phyloP scores from a whole-genome alignment of 2,797 vertebrate species.

The Pterois miles region DNA sequence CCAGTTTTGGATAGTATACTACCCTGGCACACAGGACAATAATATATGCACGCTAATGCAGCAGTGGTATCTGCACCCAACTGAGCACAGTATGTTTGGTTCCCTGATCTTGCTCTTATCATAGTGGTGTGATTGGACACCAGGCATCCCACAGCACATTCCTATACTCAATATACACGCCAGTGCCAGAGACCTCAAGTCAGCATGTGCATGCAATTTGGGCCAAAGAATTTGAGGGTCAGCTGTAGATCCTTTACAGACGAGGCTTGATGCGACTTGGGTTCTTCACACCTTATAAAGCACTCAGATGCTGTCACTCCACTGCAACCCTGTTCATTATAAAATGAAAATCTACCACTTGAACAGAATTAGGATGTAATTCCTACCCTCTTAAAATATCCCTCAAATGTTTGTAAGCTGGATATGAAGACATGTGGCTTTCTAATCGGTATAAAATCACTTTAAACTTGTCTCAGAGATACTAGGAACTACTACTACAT shows the following conservation, averaged over 20 bases:
- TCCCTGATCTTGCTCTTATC: constrained; percentile 41
- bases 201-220: constrained; percentile 12
- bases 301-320: constrained; percentile 34
- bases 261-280: constrained; percentile 17
- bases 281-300: constrained; percentile 54
- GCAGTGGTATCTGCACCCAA: constrained; percentile 34
- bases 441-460: neutral
- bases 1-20: neutral
- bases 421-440: neutral
- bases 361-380: neutral
- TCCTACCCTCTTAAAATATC: neutral
- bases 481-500: too few relatives aligned
- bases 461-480: neutral
- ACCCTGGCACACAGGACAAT: neutral
- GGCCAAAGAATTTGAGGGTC: constrained; percentile 50
- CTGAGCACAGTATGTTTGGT: constrained; percentile 45
- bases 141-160: constrained; percentile 55
- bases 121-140: constrained; percentile 54
- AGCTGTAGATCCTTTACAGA: constrained; percentile 33
- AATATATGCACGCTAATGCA: constrained; percentile 20
- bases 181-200: constrained; percentile 49
- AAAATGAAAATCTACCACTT: neutral
- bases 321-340: neutral
- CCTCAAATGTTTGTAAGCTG: neutral
- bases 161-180: constrained; percentile 49